These are phyloP conservation scores for Molossus molossus DNA, from an alignment of 2,797 vertebrate genomes.

Conservation along the genomic window DNA sequence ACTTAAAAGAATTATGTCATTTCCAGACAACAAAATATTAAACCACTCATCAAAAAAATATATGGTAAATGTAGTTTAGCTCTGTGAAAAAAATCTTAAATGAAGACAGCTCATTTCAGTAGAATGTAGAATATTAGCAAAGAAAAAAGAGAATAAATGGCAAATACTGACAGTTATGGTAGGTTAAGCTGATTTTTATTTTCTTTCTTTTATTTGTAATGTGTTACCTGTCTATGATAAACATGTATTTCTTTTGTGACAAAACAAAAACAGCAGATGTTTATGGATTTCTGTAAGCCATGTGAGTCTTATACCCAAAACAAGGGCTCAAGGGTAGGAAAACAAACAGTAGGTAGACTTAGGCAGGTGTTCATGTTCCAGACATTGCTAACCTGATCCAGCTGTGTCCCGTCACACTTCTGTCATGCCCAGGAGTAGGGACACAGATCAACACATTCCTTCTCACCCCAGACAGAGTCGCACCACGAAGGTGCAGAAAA, in stretches of 20 bases:
- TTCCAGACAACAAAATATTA: slow-evolving; percentile 21
- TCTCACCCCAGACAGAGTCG: background rate
- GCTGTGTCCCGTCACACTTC: background rate
- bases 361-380: background rate
- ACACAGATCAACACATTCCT: background rate
- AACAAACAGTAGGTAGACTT: background rate
- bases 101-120: slow-evolving; percentile 40
- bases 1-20: slow-evolving; percentile 52
- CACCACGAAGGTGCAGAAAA: background rate
- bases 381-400: background rate
- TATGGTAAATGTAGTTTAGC: slow-evolving; percentile 12
- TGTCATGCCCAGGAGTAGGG: background rate
- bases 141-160: background rate
- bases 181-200: slow-evolving; percentile 9
- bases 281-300: background rate
- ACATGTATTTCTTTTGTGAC: background rate
- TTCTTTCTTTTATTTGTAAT: slow-evolving; percentile 50
- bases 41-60: background rate
- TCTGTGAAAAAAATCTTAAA: background rate
- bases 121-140: background rate
- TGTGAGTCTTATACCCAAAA: background rate
- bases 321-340: background rate
- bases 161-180: background rate
- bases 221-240: slow-evolving; percentile 23
- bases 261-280: background rate